Evolutionary conservation across 2,113 vertebrate genomes (phyloP), one percentile per base, ranked within the genome.

Genomic region (Hypanus sabinus): DNA sequence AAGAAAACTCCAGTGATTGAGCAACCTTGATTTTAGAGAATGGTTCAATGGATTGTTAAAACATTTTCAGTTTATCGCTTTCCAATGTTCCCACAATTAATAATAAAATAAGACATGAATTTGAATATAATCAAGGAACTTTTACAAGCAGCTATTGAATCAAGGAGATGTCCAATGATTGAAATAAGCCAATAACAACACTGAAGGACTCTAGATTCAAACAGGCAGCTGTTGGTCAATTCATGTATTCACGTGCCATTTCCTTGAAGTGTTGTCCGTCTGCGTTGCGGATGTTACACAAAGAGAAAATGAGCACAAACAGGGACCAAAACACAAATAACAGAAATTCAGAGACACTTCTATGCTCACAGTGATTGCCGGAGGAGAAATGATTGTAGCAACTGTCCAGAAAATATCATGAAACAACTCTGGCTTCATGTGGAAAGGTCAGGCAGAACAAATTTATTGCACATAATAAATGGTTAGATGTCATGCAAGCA

Each of bases 391-490:
- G 30, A 18, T 12, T 33, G 60, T 33, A 18, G 62, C 30, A 65
- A 90, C 85, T 10, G 22, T 62, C 7, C 55, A 62, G 83, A 62
- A 90, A 90, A 90, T 33, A 14, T 90, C 33, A 65, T 33, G 60
- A 22, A 90, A 60, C 83, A 88, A 90, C 60, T 65, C 46, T 90
- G 85, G 57, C 60, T 68, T 90, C 8, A 65, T 33, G 85, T 33
- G 85, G 60, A 90, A 90, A 68, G 85, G 85, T 90, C 85, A 90
- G 60, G 85, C 85, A 90, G 62, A 90, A 90, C 85, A 90, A 90
- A 90, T 90, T 65, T 62, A 90, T 68, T 90, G 60, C 85, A 68
- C 85, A 65, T 33, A 65, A 90, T n/a, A 65, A 68, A 65, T 65
- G 60, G 20, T 60, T 65, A 65, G 85, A 90, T 90, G 85, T 65